A percentile compares a stretch with the other conserved stretches of the same genome.
These are phyloP conservation scores for Danaus melanippus DNA, from an alignment of 1,140 invertebrate genomes.

Conservation along the genomic window DNA sequence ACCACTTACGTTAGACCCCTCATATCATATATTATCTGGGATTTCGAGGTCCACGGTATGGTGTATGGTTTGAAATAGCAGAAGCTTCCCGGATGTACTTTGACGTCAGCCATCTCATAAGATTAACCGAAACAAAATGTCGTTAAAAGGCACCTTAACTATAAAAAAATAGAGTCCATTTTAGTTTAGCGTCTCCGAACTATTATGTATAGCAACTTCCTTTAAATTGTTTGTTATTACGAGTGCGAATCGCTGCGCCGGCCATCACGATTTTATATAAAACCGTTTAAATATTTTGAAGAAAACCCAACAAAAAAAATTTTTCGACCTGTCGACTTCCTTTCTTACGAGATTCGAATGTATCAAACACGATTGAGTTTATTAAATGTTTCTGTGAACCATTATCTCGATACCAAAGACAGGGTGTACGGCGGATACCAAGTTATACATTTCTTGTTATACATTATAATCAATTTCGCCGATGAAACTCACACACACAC, in stretches of 20 bases:
- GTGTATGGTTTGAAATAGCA: slow-evolving; percentile 46
- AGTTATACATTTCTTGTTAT: no score
- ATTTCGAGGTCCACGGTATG: slow-evolving; percentile 15
- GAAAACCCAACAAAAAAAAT: no score
- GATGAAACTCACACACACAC: no score
- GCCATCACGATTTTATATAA: slow-evolving; percentile 12
- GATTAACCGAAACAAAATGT: slow-evolving; percentile 43
- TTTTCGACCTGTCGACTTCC: no score
- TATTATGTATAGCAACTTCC: slow-evolving; percentile 11
- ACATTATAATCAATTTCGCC: no score
- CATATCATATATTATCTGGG: slow-evolving; percentile 6
- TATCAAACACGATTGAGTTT: no score
- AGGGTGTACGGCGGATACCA: no score
- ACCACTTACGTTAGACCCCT: slow-evolving; percentile 20
- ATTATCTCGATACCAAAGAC: no score
- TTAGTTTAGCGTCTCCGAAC: slow-evolving; percentile 14
- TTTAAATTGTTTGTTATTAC: slow-evolving; percentile 20
- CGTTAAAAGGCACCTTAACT: slow-evolving; percentile 35
- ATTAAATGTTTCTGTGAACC: no score
- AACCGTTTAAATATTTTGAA: no score
- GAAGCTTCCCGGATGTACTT: slow-evolving; percentile 62
- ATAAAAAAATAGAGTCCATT: slow-evolving; percentile 23
- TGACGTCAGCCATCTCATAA: slow-evolving; percentile 59
- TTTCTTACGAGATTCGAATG: no score
- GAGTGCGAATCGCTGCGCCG: slow-evolving; percentile 20